Conservation (phyloP, 1,140 invertebrate genomes). For the Cotesia vestalis region DNA sequence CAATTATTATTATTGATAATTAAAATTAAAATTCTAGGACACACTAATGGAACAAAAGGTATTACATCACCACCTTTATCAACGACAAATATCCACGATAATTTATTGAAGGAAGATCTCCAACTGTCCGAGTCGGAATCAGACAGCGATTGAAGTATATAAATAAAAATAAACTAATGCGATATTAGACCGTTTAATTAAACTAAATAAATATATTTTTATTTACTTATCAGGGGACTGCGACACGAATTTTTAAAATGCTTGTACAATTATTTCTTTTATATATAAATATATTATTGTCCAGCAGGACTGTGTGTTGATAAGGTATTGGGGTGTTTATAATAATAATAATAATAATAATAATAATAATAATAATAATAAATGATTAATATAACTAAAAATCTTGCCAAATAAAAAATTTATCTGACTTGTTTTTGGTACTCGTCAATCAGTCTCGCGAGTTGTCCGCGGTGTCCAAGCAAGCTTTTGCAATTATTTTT, state of each 20-base stretch:
- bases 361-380: conserved; percentile 10
- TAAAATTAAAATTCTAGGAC: conserved; percentile 50
- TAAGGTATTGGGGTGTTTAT: not conserved
- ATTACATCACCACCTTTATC: conserved; percentile 46
- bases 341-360: conserved; percentile 18
- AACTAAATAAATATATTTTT: conserved; percentile 3
- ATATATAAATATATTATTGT: too few relatives aligned
- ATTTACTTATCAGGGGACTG: not conserved
- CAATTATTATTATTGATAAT: not conserved
- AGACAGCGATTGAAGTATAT: conserved; percentile 64
- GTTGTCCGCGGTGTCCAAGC: conserved; percentile 62
- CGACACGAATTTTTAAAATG: not conserved
- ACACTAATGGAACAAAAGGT: conserved; percentile 50
- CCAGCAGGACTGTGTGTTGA: too few relatives aligned
- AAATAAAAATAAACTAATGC: not conserved
- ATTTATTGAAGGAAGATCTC: conserved; percentile 77
- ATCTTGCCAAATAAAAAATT: conserved; percentile 37
- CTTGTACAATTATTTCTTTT: too few relatives aligned
- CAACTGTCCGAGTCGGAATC: conserved; percentile 80
- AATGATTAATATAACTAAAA: conserved; percentile 3
- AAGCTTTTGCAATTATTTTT: conserved; percentile 49
- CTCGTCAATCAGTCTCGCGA: conserved; percentile 63
- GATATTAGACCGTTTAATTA: not conserved
- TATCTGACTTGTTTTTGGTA: conserved; percentile 47
- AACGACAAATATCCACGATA: conserved; percentile 65